Evolutionary conservation across 1,140 invertebrate genomes (phyloP), one percentile per base, ranked within the genome.

Genomic region (Telenomus remus): DNA sequence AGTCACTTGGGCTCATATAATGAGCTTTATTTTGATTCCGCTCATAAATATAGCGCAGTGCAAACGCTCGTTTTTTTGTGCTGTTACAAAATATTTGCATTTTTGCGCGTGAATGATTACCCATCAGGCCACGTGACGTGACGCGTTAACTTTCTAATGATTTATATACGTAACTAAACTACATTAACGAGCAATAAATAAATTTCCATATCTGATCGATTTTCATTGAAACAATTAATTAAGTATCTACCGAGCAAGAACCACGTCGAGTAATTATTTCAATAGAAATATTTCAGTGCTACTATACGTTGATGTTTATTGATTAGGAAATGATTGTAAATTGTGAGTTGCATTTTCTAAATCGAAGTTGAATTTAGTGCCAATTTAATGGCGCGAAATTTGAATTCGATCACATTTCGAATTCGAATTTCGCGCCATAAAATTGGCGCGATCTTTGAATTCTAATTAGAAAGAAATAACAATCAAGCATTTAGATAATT

Each of bases 101-200:
- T 71, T 61, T 71, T 71, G 48, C 34, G 1, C 37, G n/a, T 12
- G 33, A 49, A 55, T 61, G 47, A 70, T 61, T 59, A 13, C 34
- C 19, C 33, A 57, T 63, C 47, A 39, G 42, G 11, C 27, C 46
- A 53, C 39, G 34, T 53, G 44, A 44, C 13, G 33, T 11, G 8
- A 35, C 19, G 37, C 44, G 34, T 53, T 48, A 60, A 70, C 66
- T 70, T 70, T 70, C 56, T 70, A 70, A 70, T 61, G 66, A 70
- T 70, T 61, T 70, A 69, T 27, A 27, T 60, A 68, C 50, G 12
- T 48, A 69, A 69, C 13, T 46, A 42, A 55, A 16, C 19, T 12
- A 44, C 49, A 60, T 61, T 69, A 69, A 69, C 50, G 19, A 69
- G 49, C 65, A 34, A 69, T 69, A 59, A 51, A 69, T 60, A 39